A percentile compares a stretch with the other conserved stretches of the same genome.
These are phyloP conservation scores for Oncorhynchus keta DNA, from an alignment of 2,113 vertebrate species.

Conservation along the genomic window DNA sequence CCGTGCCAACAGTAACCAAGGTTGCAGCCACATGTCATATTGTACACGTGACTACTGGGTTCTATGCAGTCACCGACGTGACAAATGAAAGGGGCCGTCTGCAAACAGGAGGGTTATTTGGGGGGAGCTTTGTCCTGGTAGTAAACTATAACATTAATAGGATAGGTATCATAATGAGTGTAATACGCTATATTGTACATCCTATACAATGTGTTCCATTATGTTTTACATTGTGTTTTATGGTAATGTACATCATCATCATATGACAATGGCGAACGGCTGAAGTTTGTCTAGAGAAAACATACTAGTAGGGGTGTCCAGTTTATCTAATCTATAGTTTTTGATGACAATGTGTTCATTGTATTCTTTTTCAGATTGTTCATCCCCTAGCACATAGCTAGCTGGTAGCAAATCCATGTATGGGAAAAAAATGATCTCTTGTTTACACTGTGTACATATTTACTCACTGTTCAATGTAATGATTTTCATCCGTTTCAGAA, in stretches of 20 bases:
- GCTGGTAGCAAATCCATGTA: constrained; percentile 48
- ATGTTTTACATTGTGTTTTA: constrained; percentile 35
- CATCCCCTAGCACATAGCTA: constrained; percentile 53
- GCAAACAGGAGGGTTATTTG: not conserved
- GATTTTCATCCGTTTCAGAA: constrained; percentile 53
- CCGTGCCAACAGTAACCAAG: constrained; percentile 6
- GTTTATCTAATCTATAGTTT: constrained; percentile 26
- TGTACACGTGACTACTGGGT: no score
- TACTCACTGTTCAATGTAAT: constrained; percentile 60
- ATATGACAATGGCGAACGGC: constrained; percentile 54
- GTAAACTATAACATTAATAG: constrained; percentile 56
- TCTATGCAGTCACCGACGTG: not conserved
- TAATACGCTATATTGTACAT: constrained; percentile 30
- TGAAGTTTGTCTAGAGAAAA: not conserved
- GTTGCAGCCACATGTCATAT: not conserved
- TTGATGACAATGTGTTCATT: no score
- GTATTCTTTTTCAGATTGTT: constrained; percentile 14
- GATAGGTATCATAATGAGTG: constrained; percentile 15
- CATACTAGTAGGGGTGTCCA: constrained; percentile 25
- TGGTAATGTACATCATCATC: constrained; percentile 50
- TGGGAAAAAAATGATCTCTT: constrained; percentile 57
- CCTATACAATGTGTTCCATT: constrained; percentile 48
- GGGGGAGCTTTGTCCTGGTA: constrained; percentile 46
- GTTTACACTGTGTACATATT: constrained; percentile 46
- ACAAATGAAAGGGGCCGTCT: not conserved